Base-by-base conservation (phyloP, 2,113 vertebrate species). In the Vulpes ferrilata region DNA sequence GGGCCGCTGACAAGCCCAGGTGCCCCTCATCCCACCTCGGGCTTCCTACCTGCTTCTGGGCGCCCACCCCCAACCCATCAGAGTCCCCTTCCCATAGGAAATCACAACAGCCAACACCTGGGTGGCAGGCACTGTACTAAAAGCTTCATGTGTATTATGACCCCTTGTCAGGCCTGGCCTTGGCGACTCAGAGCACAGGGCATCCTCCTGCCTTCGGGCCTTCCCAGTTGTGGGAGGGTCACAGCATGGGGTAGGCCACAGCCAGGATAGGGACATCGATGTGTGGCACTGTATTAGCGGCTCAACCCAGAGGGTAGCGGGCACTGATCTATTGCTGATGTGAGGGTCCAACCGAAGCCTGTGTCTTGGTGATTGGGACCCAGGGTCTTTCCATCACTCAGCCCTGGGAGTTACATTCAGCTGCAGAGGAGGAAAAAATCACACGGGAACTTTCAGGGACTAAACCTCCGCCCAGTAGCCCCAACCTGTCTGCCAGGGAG, bases 1-100 rank as follows among this genome's bases (percentile, higher is more conserved):
- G 99, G 9, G 98, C 99, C 0, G 98, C 99, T 0, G 99, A 99
- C 97, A 99, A 99, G 96, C 99, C 99, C 96, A 99, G 99, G 99
- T 99, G 98, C 74, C 1, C 85, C 90, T 85, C 78, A 11, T 35
- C 87, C 84, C 80, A 32, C 88, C 65, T 80, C 2, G 2, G 84
- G 62, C 93, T 80, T 69, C 60, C 88, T 51, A 13, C 55, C 12
- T 17, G 30, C 48, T 64, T 73, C n/a, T 22, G 62, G 64, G 79
- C 38, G 16, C 64, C 60, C 20, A 7, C 13, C 51, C 71, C 71
- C 25, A 8, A 23, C n/a, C 59, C 55, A 43, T 20, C 64, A n/a
- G 22, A 65, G 27, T 15, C 59, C 74, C 95, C 19, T 82, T 91
- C 32, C 38, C 22, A 2, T 62, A 38, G 55, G 67, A 91, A 85